Evolutionary conservation across 1,140 invertebrate species (phyloP), one percentile per base, ranked within the genome.

Genomic region (Nasonia giraulti): DNA sequence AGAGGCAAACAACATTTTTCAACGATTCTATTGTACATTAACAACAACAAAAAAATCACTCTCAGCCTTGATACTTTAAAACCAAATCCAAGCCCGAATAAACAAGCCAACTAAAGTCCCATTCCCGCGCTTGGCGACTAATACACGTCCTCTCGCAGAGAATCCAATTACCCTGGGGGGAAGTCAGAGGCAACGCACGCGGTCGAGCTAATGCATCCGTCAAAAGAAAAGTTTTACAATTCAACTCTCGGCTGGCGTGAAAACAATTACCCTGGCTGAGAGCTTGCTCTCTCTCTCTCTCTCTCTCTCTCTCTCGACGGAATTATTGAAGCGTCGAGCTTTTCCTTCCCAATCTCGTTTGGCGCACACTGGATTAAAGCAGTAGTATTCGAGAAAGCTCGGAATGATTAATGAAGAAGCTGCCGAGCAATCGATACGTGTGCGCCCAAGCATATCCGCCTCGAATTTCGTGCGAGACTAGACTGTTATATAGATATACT

Each of bases 191-290:
- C 4, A 20, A 55, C 1, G 50, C 4, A 6, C 5, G 12, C 50
- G 17, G 17, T 62, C 55, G 17, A 62, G 17, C 55, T 55, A 62
- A 62, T 62, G 20, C 55, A n/a, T 62, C 6, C 6, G 55, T 62
- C 55, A 62, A 62, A 62, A 62, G 55, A 62, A 62, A 62, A 62
- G 20, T 62, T 62, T 62, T n/a, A n/a, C 55, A 62, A 62, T 62
- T n/a, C 17, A 62, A 62, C 55, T 62, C 55, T 62, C 55, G 44
- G 11, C 47, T 0, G 1, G 55, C 17, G 12, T 20, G 55, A 62
- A 55, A 62, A 62, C 55, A 62, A n/a, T n/a, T n/a, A n/a, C 55
- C 55, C 17, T 37, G 2, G 6, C 27, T 27, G 55, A 20, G 55
- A 62, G 17, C 55, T 62, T 17, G 17, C 50, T 17, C 17, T 2